Evolutionary conservation across 2,888 invertebrate genomes (phyloP).

Genomic region (Parnassius mnemosyne): DNA sequence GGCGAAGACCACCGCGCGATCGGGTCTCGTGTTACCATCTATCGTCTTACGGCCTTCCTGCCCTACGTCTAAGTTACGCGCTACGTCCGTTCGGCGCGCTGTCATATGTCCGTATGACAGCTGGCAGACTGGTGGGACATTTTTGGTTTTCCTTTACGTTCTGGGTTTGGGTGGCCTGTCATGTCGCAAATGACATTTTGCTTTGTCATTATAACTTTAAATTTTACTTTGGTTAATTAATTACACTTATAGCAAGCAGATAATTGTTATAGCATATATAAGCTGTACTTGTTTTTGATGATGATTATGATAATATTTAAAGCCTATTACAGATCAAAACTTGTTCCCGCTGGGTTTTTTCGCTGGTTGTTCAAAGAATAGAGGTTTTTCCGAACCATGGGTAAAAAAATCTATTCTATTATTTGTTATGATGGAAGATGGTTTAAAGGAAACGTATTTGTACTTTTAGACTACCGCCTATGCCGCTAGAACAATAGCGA

Average conservation of each 20-base stretch:
- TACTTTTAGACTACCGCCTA: too few relatives aligned
- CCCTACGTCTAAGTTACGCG: slow-evolving; percentile 76
- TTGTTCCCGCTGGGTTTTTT: too few relatives aligned
- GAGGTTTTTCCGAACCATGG: too few relatives aligned
- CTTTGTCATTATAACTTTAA: neutral
- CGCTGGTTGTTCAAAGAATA: too few relatives aligned
- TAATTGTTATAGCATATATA: neutral
- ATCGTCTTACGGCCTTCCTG: slow-evolving; percentile 65
- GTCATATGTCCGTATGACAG: slow-evolving; percentile 67
- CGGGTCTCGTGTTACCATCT: slow-evolving; percentile 70
- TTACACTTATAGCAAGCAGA: neutral
- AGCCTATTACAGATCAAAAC: too few relatives aligned
- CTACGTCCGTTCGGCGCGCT: slow-evolving; percentile 66
- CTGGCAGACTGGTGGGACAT: slow-evolving; percentile 58
- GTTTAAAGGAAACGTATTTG: too few relatives aligned
- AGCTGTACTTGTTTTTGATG: too few relatives aligned
- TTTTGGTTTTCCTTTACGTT: slow-evolving; percentile 50
- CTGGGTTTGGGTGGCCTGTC: slow-evolving; percentile 39
- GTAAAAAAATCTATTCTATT: too few relatives aligned
- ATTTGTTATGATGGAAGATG: too few relatives aligned
- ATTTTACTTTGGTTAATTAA: neutral
- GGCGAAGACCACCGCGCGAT: slow-evolving; percentile 71
- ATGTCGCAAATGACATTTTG: slow-evolving; percentile 13
- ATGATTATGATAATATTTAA: too few relatives aligned
- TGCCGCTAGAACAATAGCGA: too few relatives aligned